Base-by-base conservation (phyloP, 2,797 vertebrate genomes). In the Clarias platycephalus region DNA sequence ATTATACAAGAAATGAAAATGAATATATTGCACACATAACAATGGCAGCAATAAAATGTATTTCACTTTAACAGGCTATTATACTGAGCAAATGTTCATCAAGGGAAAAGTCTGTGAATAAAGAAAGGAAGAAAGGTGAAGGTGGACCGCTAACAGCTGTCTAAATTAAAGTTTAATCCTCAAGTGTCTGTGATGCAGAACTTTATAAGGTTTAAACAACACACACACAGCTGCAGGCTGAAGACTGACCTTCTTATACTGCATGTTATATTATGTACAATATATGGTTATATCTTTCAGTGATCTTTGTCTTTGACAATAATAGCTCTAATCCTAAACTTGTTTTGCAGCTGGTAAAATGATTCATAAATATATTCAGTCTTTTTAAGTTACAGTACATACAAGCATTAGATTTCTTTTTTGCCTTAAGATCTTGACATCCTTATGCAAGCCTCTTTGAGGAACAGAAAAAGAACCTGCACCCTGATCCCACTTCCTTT, bases 31-130 rank as follows among this genome's bases (percentile, higher is more conserved):
- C 82, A 53, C 63, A 84, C 87, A 60, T 72, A 57, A 81, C 88
- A 89, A 89, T 88, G 87, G 85, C 71, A 18, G 83, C 88, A 86
- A 81, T 93, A 93, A 94, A 93, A 93, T 88, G 89, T 89, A 92
- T 91, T 93, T 92, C 92, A 90, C 91, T 91, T 91, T 91, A 92
- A 94, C 91, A 55, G 44, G 63, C 62, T 40, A 62, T 40, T 13
- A 60, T 37, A 60, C 57, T 53, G 37, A 68, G 78, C 57, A 84
- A 80, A 75, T 68, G 66, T 49, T 70, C 20, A 81, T 37, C 62
- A 67, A 34, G 64, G 49, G 64, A 78, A 67, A 77, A 60, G 63
- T 80, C 66, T 80, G 44, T 58, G 57, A 79, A 83, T 72, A 44
- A 34, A 62, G 28, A 64, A 31, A 26, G 31, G 8, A 28, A 68